Conservation (phyloP, 92 coral and sea anemone genomes). For the Meandrina meandrites region DNA sequence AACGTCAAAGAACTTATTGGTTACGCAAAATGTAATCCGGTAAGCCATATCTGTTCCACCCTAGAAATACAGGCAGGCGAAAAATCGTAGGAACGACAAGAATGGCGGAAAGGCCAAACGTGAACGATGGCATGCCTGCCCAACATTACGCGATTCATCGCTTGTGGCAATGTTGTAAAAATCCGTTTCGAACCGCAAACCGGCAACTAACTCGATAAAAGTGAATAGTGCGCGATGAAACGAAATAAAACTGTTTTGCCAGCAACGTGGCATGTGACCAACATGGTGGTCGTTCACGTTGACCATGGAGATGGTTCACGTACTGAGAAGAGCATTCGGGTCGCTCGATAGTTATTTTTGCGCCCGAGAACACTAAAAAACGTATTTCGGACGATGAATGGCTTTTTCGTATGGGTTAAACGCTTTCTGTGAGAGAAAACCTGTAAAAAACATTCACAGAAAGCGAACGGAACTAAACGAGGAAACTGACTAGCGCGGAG, state of each 20-base stretch:
- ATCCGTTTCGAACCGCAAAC: too few relatives aligned
- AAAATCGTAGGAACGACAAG: slow-evolving; percentile 28
- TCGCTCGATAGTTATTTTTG: not conserved
- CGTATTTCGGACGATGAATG: not conserved
- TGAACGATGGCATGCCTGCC: slow-evolving; percentile 26
- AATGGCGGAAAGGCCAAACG: slow-evolving; percentile 47
- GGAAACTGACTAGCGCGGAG: slow-evolving; percentile 22
- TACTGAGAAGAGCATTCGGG: not conserved
- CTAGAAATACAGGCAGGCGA: slow-evolving; percentile 16
- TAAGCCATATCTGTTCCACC: slow-evolving; percentile 38
- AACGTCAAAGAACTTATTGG: slow-evolving; percentile 4
- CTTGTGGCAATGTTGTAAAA: not conserved
- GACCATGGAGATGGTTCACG: slow-evolving; percentile 25
- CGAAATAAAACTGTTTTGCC: not conserved
- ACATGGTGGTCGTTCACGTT: slow-evolving; percentile 47
- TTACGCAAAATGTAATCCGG: slow-evolving; percentile 30
- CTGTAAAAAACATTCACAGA: not conserved
- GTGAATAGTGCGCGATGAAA: not conserved
- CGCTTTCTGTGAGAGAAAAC: not conserved
- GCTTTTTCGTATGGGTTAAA: not conserved
- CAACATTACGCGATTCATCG: not conserved
- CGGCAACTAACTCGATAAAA: not conserved
- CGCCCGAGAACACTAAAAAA: not conserved
- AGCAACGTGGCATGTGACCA: slow-evolving; percentile 25
- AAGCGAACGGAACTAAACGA: slow-evolving; percentile 30